Evolutionary conservation across 2,113 vertebrate species (phyloP).

Genomic region (Gymnarchus niloticus): DNA sequence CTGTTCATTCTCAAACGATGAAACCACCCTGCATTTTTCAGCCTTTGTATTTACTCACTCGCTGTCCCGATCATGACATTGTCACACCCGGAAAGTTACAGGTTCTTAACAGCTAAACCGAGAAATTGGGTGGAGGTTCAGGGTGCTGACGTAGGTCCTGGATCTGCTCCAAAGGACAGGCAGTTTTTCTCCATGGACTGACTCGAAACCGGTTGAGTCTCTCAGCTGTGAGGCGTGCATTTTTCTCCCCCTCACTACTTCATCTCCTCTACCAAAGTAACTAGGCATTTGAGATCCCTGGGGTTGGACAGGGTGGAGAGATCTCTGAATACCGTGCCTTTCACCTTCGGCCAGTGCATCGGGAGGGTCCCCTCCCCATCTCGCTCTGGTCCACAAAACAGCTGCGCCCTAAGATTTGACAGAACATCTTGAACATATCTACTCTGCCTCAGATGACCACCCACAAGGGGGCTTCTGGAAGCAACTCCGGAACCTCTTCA

Average conservation of each 20-base stretch:
- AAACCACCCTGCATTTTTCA: neutral
- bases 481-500: neutral
- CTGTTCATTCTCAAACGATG: neutral
- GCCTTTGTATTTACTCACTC: neutral
- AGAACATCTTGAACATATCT: neutral
- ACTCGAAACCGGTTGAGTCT: conserved; percentile 39
- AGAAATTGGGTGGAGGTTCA: neutral
- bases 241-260: conserved; percentile 42
- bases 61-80: neutral
- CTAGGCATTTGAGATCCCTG: neutral
- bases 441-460: neutral
- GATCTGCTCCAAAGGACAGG: neutral
- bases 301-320: conserved; percentile 14
- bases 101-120: neutral
- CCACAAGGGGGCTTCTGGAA: neutral
- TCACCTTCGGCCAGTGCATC: neutral
- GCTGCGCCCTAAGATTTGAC: neutral
- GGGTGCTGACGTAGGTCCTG: too few relatives aligned
- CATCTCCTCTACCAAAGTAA: conserved; percentile 41
- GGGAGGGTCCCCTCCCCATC: neutral
- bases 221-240: conserved; percentile 36
- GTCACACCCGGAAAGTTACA: neutral
- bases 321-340: conserved; percentile 6
- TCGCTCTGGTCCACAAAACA: neutral
- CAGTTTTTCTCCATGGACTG: neutral